Conservation (phyloP, 2,113 vertebrate genomes). For the Leptosomus discolor region DNA sequence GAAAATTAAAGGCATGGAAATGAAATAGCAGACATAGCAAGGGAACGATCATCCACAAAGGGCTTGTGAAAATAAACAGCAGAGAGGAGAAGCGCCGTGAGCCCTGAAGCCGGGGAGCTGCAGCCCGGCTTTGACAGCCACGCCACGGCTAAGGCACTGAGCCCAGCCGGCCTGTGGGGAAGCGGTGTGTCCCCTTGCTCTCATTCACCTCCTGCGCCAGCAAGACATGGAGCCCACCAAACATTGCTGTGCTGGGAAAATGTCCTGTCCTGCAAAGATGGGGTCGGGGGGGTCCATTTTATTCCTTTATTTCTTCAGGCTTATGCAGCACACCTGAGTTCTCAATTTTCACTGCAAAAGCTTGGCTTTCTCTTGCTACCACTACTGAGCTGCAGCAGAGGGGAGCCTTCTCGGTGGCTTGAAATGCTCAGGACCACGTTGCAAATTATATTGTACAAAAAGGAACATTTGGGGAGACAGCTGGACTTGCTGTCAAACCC, state of each 20-base stretch:
- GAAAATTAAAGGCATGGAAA: background rate
- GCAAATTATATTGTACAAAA: background rate
- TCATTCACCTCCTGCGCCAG: background rate
- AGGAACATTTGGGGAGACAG: background rate
- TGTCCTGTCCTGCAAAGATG: background rate
- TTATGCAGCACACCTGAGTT: background rate
- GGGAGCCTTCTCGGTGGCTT: background rate
- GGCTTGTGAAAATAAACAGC: conserved; percentile 19
- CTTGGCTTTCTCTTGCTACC: background rate
- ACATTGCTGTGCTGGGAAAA: background rate
- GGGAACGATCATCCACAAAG: background rate
- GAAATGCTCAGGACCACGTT: background rate
- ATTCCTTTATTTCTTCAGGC: background rate
- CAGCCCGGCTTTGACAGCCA: accelerated
- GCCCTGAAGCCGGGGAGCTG: background rate
- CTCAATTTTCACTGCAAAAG: background rate
- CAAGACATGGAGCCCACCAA: background rate
- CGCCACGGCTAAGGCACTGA: accelerated
- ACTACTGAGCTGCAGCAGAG: background rate
- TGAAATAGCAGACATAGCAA: conserved; percentile 11
- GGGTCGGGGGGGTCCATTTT: background rate
- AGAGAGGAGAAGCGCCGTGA: background rate
- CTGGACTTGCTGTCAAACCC: background rate
- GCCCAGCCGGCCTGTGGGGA: background rate
- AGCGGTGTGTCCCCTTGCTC: background rate